phyloP scores from a whole-genome alignment of 2,888 invertebrate species.

The Ferdinandea cuprea region DNA sequence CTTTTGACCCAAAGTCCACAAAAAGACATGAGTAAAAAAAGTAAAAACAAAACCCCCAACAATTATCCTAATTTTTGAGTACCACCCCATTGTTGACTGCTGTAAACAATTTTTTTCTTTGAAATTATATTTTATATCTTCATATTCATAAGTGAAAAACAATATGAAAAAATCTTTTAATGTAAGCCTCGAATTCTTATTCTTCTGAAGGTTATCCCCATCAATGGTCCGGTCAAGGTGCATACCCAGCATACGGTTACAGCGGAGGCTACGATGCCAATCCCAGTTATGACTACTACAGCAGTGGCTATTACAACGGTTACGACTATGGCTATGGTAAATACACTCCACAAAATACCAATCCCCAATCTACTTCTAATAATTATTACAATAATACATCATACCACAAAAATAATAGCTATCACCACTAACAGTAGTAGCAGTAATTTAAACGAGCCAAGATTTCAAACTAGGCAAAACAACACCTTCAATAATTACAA shows the following conservation, averaged over 20 bases:
- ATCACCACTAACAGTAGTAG: slow-evolving; percentile 78
- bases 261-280: slow-evolving; percentile 86
- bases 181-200: slow-evolving; percentile 43
- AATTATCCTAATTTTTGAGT: slow-evolving; percentile 2
- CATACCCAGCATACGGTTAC: slow-evolving; percentile 88
- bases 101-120: slow-evolving; percentile 37
- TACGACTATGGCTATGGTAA: slow-evolving; percentile 87
- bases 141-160: slow-evolving; percentile 31
- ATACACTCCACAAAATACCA: slow-evolving; percentile 82
- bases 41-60: background rate
- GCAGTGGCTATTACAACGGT: slow-evolving; percentile 86
- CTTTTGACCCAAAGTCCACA: too few relatives aligned
- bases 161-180: slow-evolving; percentile 62
- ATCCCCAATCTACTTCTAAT: slow-evolving; percentile 80
- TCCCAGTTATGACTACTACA: slow-evolving; percentile 89
- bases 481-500: slow-evolving; percentile 59
- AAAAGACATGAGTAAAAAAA: background rate
- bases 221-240: slow-evolving; percentile 84
- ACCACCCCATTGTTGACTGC: slow-evolving; percentile 26
- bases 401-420: slow-evolving; percentile 82
- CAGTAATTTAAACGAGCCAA: slow-evolving; percentile 70
- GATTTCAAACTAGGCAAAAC: slow-evolving; percentile 68
- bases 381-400: slow-evolving; percentile 81
- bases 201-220: slow-evolving; percentile 79
- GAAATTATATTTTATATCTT: slow-evolving; percentile 51